phyloP scores from a whole-genome alignment of 2,113 vertebrate genomes.

The Blennius ocellaris region DNA sequence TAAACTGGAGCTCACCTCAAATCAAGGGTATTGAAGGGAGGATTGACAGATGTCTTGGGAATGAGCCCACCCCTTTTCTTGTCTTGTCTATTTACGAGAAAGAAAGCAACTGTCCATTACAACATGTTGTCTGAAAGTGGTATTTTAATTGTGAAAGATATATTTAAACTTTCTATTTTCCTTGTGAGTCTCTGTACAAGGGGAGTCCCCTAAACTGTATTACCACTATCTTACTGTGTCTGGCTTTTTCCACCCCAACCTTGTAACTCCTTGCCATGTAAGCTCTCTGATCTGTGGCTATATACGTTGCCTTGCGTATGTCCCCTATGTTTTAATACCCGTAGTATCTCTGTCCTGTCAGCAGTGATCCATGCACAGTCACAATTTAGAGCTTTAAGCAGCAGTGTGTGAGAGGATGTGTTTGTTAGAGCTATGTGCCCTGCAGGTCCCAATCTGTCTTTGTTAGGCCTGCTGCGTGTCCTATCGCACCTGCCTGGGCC shows the following conservation, averaged over 20 bases:
- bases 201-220: not conserved
- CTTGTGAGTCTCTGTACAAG: not conserved
- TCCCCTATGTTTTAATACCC: slow-evolving; percentile 31
- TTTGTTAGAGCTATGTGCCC: slow-evolving; percentile 61
- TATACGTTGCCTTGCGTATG: slow-evolving; percentile 1
- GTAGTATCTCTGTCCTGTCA: slow-evolving; percentile 47
- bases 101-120: not conserved
- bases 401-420: slow-evolving; percentile 57
- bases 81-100: not conserved
- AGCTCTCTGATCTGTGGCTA: slow-evolving; percentile 19
- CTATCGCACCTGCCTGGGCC: slow-evolving; percentile 59
- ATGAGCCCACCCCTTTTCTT: not conserved
- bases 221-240: not conserved
- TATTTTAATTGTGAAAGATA: too few relatives aligned
- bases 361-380: slow-evolving; percentile 57
- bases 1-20: slow-evolving; percentile 74
- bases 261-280: slow-evolving; percentile 6
- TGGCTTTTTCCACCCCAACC: slow-evolving; percentile 1
- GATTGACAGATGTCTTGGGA: slow-evolving; percentile 39
- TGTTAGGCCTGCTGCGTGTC: slow-evolving; percentile 68
- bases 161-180: not conserved
- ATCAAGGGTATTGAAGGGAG: slow-evolving; percentile 58
- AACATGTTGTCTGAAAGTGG: not conserved
- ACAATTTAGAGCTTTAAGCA: slow-evolving; percentile 55
- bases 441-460: slow-evolving; percentile 79